Evolutionary conservation across 2,113 vertebrate species (phyloP).

Genomic region (Carassius carassius): DNA sequence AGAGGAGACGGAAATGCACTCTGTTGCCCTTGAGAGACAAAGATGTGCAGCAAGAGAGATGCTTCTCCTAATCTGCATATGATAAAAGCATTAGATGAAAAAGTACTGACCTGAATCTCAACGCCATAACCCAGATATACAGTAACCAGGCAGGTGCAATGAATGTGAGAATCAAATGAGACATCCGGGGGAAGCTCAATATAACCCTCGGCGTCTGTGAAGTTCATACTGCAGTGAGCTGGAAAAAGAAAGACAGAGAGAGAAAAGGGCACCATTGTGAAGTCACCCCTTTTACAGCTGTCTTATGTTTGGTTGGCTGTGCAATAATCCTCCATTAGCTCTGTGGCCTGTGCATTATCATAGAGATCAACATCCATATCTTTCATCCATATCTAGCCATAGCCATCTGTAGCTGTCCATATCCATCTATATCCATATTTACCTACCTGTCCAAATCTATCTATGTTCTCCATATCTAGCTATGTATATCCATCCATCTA

Average conservation of each 20-base stretch:
- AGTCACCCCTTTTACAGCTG: background rate
- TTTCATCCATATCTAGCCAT: background rate
- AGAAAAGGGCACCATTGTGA: background rate
- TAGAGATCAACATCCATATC: background rate
- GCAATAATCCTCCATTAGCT: background rate
- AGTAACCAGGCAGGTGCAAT: constrained; percentile 90
- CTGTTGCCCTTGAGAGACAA: constrained; percentile 36
- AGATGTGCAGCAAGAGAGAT: background rate
- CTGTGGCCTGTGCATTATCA: background rate
- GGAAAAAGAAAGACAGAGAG: constrained; percentile 63
- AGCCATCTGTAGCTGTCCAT: background rate
- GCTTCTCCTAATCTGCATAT: constrained; percentile 25
- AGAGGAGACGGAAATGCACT: constrained; percentile 8
- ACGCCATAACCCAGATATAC: constrained; percentile 95
- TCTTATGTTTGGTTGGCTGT: background rate
- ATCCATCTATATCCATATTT: background rate
- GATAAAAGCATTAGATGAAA: constrained; percentile 3
- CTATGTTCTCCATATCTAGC: background rate
- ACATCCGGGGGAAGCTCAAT: constrained; percentile 79
- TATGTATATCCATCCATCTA: background rate
- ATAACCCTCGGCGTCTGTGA: constrained; percentile 87
- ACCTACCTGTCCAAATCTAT: background rate
- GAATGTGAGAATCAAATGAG: constrained; percentile 74
- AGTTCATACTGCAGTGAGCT: constrained; percentile 89
- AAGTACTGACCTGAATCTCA: constrained; percentile 89